Percentiles rank a stretch among this genome's conserved stretches.
These are phyloP conservation scores for Polylopha cassiicola DNA, from an alignment of 2,888 invertebrate species.

Conservation along the genomic window DNA sequence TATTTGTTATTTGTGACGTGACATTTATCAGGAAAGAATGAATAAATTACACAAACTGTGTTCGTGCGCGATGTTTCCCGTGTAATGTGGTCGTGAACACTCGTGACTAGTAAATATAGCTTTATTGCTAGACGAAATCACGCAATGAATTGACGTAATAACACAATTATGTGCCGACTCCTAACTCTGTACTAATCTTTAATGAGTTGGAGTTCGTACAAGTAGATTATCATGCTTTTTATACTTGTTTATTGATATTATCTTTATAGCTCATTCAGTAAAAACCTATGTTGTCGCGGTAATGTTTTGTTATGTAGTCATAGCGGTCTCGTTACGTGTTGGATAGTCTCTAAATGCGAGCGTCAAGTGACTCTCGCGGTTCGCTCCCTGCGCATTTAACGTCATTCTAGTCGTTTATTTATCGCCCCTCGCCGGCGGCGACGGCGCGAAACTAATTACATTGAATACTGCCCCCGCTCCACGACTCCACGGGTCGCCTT, in stretches of 20 bases:
- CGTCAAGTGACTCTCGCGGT: slow-evolving; percentile 22
- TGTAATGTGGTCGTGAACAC: slow-evolving; percentile 46
- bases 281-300: too few relatives aligned
- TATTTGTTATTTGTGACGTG: slow-evolving; percentile 26
- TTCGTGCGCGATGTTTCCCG: slow-evolving; percentile 46
- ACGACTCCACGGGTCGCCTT: slow-evolving; percentile 52
- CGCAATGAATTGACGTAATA: slow-evolving; percentile 48
- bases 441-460: slow-evolving; percentile 68
- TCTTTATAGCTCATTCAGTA: too few relatives aligned
- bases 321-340: too few relatives aligned
- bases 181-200: slow-evolving; percentile 36
- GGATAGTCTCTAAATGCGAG: slow-evolving; percentile 17
- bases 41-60: slow-evolving; percentile 36
- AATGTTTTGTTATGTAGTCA: too few relatives aligned
- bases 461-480: slow-evolving; percentile 52
- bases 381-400: slow-evolving; percentile 38
- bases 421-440: slow-evolving; percentile 48
- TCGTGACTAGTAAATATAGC: slow-evolving; percentile 57
- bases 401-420: slow-evolving; percentile 51
- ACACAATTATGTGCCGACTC: slow-evolving; percentile 36
- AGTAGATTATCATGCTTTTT: slow-evolving; percentile 40
- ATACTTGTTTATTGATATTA: too few relatives aligned
- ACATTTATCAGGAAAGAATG: slow-evolving; percentile 33
- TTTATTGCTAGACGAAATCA: slow-evolving; percentile 50
- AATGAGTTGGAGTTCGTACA: too few relatives aligned